A percentile compares a stretch with the other conserved stretches of the same genome.
Evolutionary conservation across 2,888 invertebrate species (phyloP).

Genomic region (Polydrusus cervinus): DNA sequence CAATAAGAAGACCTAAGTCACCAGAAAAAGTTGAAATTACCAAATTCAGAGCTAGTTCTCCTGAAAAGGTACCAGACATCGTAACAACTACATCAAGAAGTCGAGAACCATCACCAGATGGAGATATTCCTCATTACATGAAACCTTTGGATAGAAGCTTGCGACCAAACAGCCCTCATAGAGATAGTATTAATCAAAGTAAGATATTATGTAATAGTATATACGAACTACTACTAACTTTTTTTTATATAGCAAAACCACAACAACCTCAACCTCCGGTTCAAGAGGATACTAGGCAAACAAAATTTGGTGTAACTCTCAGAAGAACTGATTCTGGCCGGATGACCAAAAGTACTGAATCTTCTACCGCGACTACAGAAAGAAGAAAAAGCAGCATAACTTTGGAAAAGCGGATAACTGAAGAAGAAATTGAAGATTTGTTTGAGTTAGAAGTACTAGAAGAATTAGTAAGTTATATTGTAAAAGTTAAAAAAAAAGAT

Average conservation of each 20-base stretch:
- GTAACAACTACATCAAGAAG: slow-evolving; percentile 31
- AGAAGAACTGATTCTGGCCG: slow-evolving; percentile 75
- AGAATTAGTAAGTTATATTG: slow-evolving; percentile 76
- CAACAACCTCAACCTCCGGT: slow-evolving; percentile 51
- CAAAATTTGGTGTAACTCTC: slow-evolving; percentile 82
- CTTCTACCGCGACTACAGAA: slow-evolving; percentile 69
- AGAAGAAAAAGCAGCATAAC: slow-evolving; percentile 71
- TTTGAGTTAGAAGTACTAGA: slow-evolving; percentile 82
- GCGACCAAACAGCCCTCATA: slow-evolving; percentile 59
- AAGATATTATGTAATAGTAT: slow-evolving; percentile 7
- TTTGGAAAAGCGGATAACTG: slow-evolving; percentile 69
- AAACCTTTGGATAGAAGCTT: slow-evolving; percentile 64
- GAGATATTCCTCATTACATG: slow-evolving; percentile 67
- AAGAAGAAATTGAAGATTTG: slow-evolving; percentile 81
- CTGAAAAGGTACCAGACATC: slow-evolving; percentile 50
- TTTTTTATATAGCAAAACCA: slow-evolving; percentile 29
- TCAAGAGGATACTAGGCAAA: slow-evolving; percentile 64
- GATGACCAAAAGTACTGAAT: slow-evolving; percentile 69
- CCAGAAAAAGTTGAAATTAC: slow-evolving; percentile 49
- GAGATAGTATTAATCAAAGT: slow-evolving; percentile 51
- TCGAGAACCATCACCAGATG: slow-evolving; percentile 54
- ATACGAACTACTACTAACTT: neutral
- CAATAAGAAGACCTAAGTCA: no score
- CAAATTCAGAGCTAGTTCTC: slow-evolving; percentile 50
- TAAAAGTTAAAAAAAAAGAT: slow-evolving; percentile 8